Evolutionary conservation across 2,797 vertebrate species (phyloP), one percentile per base, ranked within the genome.

Genomic region (Orientallactaga sibirica): DNA sequence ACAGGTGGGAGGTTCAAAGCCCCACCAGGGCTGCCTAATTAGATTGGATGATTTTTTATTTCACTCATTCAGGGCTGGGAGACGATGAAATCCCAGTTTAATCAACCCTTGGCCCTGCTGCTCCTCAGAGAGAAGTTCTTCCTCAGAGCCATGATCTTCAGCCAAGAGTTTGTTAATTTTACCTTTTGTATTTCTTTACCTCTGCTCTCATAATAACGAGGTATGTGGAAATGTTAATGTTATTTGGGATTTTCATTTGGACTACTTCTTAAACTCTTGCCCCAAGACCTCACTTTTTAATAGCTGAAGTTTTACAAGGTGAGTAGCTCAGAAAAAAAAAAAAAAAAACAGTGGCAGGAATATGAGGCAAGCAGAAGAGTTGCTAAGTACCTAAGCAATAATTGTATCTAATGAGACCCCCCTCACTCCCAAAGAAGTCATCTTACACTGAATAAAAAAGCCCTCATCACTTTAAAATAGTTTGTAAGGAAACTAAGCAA

Each of bases 81-180:
- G 93, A 96, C 88, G 77, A 77, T 74, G 68, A 98, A 98, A 96
- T 97, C 98, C 97, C 98, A 90, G 71, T 97, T 98, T 97, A 98
- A 98, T 98, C 98, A 98, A 97, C 96, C 88, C 88, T 15, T 71
- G 96, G 84, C 95, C 97, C 95, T 89, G 2, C 58, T 12, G 11
- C 58, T 97, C 97, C 97, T 96, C 62, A 7, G 97, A 97, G 98
- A 62, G 82, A 67, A 73, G 41, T 37, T 89, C 74, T 94, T 81
- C 86, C 90, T 95, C 95, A 96, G 96, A 97, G 82, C 95, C 82
- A 94, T 66, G 96, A 97, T 97, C 94, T 94, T 94, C 95, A 97
- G 85, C 88, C 64, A 68, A 91, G 85, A n/a, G 64, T 64, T 67
- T 90, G 79, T 79, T 96, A 82, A 96, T 95, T 92, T 94, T 90